Conservation (phyloP, 2,113 vertebrate species). For the Gobius niger region DNA sequence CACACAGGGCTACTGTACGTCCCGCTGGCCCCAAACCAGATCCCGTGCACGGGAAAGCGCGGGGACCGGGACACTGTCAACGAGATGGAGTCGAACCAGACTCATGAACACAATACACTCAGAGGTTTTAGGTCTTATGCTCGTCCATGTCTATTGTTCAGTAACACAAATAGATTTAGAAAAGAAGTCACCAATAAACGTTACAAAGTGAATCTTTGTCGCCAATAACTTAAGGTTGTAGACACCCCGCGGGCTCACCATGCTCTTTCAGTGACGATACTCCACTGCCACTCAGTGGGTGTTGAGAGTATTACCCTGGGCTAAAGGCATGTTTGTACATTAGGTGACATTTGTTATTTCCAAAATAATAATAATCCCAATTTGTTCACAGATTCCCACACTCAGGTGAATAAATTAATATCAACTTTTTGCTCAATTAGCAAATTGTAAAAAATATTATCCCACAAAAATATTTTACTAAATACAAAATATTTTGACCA, state of each 20-base stretch:
- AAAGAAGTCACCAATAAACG: background rate
- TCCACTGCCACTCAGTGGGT: constrained; percentile 72
- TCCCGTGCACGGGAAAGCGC: constrained; percentile 36
- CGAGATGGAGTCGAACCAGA: background rate
- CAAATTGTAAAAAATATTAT: too few relatives aligned
- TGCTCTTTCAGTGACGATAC: constrained; percentile 24
- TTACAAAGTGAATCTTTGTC: constrained; percentile 1
- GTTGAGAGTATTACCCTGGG: constrained; percentile 25
- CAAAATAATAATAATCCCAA: too few relatives aligned
- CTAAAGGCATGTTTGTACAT: too few relatives aligned
- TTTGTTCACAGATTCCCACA: too few relatives aligned
- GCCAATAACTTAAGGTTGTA: too few relatives aligned
- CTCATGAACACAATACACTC: background rate
- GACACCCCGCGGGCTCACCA: background rate
- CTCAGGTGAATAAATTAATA: too few relatives aligned
- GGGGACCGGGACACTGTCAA: constrained; percentile 58
- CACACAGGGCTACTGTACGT: constrained; percentile 57
- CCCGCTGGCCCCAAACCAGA: constrained; percentile 57
- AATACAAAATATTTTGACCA: too few relatives aligned
- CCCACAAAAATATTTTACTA: too few relatives aligned
- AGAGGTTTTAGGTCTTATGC: background rate
- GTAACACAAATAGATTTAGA: background rate
- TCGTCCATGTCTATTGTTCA: background rate
- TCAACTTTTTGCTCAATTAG: too few relatives aligned
- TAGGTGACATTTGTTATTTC: too few relatives aligned